These are phyloP conservation scores for Sycobia sp. DNA, from an alignment of 1,140 invertebrate species.

Conservation along the genomic window DNA sequence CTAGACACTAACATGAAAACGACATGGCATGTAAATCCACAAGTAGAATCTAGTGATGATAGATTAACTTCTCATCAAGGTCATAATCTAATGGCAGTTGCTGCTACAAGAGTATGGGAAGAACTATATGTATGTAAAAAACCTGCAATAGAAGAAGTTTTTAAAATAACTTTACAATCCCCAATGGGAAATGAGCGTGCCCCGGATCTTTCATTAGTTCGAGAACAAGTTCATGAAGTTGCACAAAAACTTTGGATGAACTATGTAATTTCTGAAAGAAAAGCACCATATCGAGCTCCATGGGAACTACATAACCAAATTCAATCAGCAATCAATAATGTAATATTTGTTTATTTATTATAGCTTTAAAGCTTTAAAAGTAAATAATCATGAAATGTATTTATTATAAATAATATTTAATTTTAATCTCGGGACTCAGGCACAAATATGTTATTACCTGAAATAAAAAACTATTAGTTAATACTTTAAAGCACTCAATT, in stretches of 20 bases:
- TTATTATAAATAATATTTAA: too few relatives aligned
- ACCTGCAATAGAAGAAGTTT: slow-evolving; percentile 91
- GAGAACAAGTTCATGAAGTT: slow-evolving; percentile 84
- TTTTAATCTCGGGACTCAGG: too few relatives aligned
- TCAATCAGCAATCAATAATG: slow-evolving; percentile 70
- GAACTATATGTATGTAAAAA: slow-evolving; percentile 96
- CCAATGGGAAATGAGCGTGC: slow-evolving; percentile 76
- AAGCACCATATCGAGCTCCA: slow-evolving; percentile 80
- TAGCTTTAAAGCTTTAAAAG: too few relatives aligned
- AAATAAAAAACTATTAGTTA: too few relatives aligned
- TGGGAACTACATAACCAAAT: slow-evolving; percentile 95
- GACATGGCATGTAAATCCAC: slow-evolving; percentile 87
- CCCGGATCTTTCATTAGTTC: slow-evolving; percentile 76
- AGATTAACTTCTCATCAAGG: slow-evolving; percentile 79
- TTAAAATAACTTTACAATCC: slow-evolving; percentile 80
- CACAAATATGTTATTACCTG: too few relatives aligned
- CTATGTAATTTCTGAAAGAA: slow-evolving; percentile 88
- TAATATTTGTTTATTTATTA: slow-evolving; percentile 17
- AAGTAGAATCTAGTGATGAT: slow-evolving; percentile 74
- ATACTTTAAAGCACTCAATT: too few relatives aligned
- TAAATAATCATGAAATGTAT: too few relatives aligned
- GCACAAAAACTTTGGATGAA: slow-evolving; percentile 88
- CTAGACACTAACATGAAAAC: slow-evolving; percentile 79
- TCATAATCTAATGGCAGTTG: slow-evolving; percentile 85
- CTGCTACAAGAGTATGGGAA: slow-evolving; percentile 94